Evolutionary conservation across 2,113 vertebrate genomes (phyloP).

Genomic region (Gymnorhina tibicen): DNA sequence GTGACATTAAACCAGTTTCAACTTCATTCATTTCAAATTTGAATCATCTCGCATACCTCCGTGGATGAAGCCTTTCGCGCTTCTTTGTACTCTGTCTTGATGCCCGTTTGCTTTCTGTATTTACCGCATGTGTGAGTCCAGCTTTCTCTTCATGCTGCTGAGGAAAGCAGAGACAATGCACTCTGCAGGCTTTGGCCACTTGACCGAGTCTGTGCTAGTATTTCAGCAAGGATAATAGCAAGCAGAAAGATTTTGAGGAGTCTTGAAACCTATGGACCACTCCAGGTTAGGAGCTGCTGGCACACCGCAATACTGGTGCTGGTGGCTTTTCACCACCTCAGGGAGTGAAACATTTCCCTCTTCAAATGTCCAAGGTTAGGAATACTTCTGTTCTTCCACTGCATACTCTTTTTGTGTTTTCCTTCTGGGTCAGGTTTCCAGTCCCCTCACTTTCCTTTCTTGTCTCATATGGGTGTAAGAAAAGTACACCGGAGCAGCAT

Average conservation of each 20-base stretch:
- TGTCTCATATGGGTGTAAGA: background rate
- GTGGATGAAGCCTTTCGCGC: accelerated
- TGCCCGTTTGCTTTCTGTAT: background rate
- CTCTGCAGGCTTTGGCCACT: background rate
- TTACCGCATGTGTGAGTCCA: background rate
- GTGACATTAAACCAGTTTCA: background rate
- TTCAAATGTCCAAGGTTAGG: background rate
- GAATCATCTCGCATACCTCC: background rate
- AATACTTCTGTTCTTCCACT: background rate
- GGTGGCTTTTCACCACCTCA: background rate
- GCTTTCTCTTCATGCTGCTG: background rate
- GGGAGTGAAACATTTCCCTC: background rate
- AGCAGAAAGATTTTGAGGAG: background rate
- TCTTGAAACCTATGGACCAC: background rate
- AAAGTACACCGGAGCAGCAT: background rate
- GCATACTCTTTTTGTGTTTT: background rate
- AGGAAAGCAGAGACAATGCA: background rate
- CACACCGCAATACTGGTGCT: background rate
- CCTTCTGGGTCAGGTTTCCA: background rate
- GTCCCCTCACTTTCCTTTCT: background rate
- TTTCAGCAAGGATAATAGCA: background rate
- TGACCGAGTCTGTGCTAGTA: background rate
- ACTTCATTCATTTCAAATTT: background rate
- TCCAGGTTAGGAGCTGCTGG: background rate
- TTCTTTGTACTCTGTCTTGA: background rate